Percentiles rank a stretch among this genome's conserved stretches.
phyloP scores from a whole-genome alignment of 2,888 invertebrate species.

The Scelioninae gen. 2 region DNA sequence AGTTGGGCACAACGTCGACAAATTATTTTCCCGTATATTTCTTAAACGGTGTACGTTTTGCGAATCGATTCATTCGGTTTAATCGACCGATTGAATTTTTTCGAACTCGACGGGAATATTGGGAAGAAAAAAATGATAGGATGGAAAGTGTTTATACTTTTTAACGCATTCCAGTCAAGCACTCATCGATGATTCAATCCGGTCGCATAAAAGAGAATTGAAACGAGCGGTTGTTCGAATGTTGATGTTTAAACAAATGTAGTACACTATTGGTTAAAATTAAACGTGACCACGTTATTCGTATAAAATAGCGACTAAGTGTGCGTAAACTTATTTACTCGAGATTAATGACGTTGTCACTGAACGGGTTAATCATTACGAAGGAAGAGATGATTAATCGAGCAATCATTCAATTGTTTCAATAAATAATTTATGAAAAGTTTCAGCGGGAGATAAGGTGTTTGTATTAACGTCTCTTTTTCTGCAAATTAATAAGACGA shows the following conservation, averaged over 20 bases:
- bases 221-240: too few species aligned
- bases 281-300: constrained; percentile 19
- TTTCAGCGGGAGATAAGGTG: neutral
- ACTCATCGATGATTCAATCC: too few species aligned
- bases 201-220: too few species aligned
- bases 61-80: too few species aligned
- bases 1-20: too few species aligned
- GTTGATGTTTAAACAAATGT: constrained; percentile 7
- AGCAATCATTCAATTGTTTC: constrained; percentile 10
- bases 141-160: too few species aligned
- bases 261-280: constrained; percentile 29
- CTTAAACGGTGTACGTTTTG: too few species aligned
- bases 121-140: too few species aligned
- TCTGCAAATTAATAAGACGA: neutral
- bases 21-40: too few species aligned
- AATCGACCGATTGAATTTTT: too few species aligned
- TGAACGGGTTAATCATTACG: constrained; percentile 20
- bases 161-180: too few species aligned
- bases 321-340: constrained; percentile 23
- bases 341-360: constrained; percentile 41
- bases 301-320: constrained; percentile 23
- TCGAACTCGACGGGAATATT: too few species aligned
- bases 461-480: neutral
- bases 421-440: constrained; percentile 15
- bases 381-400: constrained; percentile 19